Conservation (phyloP, 1,140 invertebrate species). For the Euschistus heros region DNA sequence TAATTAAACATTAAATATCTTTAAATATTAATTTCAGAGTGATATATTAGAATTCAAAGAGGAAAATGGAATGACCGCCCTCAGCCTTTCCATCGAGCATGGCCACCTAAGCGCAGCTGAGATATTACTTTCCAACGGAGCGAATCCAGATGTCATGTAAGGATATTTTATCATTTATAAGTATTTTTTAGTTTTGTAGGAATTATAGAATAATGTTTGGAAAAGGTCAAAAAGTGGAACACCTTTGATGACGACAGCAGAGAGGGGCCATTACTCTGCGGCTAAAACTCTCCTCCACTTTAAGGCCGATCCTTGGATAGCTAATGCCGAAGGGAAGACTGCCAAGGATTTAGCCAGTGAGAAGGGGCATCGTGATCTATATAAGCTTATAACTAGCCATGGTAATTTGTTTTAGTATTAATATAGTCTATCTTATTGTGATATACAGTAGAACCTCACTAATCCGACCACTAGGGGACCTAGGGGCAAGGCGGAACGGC, state of each 20-base stretch:
- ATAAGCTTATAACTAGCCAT: slow-evolving; percentile 4
- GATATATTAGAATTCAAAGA: slow-evolving; percentile 11
- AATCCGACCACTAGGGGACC: too few species aligned
- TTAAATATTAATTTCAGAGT: slow-evolving; percentile 10
- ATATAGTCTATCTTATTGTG: too few species aligned
- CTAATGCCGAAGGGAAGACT: background rate
- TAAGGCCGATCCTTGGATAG: background rate
- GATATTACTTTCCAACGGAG: slow-evolving; percentile 13
- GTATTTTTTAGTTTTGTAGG: background rate
- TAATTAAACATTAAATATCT: too few species aligned
- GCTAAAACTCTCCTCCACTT: slow-evolving; percentile 5
- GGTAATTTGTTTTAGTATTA: background rate
- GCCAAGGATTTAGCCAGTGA: slow-evolving; percentile 16
- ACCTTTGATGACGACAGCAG: slow-evolving; percentile 19
- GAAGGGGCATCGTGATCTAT: background rate
- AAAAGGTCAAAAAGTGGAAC: slow-evolving; percentile 5
- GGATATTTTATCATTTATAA: slow-evolving; percentile 2
- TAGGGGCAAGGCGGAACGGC: too few species aligned
- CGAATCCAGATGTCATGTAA: slow-evolving; percentile 19
- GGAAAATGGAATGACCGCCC: slow-evolving; percentile 10
- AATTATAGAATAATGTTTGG: background rate
- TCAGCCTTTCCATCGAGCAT: slow-evolving; percentile 15
- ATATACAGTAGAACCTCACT: too few species aligned
- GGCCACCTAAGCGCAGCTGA: background rate
- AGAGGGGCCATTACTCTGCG: background rate